Percentiles rank a stretch among this genome's conserved stretches.
Conservation (phyloP, 2,113 vertebrate genomes). For the Podilymbus podiceps region DNA sequence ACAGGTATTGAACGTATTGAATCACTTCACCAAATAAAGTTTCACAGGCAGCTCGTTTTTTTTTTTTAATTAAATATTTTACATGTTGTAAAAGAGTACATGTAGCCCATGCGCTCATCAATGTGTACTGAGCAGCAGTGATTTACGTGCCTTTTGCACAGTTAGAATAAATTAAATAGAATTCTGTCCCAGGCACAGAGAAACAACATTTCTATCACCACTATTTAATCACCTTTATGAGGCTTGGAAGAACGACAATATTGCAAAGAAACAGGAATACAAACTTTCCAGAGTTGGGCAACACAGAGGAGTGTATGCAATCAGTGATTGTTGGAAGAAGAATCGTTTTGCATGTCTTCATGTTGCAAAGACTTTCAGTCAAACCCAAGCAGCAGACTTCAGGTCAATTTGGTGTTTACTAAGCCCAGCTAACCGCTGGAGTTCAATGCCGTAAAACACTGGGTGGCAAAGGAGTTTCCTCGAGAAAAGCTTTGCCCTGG, state of each 20-base stretch:
- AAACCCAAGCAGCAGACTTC: not conserved
- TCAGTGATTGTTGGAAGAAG: not conserved
- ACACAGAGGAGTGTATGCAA: not conserved
- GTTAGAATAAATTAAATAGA: not conserved
- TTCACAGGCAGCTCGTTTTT: not conserved
- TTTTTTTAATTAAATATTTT: not conserved
- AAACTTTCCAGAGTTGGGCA: not conserved
- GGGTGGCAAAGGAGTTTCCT: not conserved
- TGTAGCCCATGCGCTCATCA: not conserved
- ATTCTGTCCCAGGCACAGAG: not conserved
- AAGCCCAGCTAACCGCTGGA: not conserved
- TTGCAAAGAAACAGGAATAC: not conserved
- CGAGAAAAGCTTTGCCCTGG: not conserved
- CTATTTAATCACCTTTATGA: not conserved
- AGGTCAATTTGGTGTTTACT: fast-evolving
- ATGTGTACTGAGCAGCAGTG: not conserved
- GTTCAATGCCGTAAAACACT: not conserved
- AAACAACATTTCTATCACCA: not conserved
- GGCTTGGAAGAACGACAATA: not conserved
- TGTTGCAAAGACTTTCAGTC: not conserved
- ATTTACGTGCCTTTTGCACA: not conserved
- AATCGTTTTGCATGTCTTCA: not conserved
- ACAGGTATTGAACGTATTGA: not conserved
- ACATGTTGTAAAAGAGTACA: too few species aligned
- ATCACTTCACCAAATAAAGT: not conserved